Percentiles rank a stretch among this genome's conserved stretches.
Conservation (phyloP, 2,888 invertebrate genomes). For the Disparrhopalites patrizii region DNA sequence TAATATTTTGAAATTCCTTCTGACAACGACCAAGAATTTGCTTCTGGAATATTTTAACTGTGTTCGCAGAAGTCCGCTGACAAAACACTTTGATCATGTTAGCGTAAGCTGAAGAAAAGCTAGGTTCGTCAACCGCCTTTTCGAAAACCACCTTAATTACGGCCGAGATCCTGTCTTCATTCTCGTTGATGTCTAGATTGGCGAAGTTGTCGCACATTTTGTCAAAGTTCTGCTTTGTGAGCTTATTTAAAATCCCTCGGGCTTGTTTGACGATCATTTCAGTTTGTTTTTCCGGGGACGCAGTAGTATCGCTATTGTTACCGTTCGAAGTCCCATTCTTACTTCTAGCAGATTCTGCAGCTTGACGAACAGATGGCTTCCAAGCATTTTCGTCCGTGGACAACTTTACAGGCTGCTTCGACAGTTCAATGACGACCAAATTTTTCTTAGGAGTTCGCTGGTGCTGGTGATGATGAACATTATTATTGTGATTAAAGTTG, state of each 20-base stretch:
- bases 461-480: no score
- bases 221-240: constrained; percentile 90
- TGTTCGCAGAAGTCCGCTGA: constrained; percentile 36
- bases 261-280: constrained; percentile 43
- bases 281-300: no score
- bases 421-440: no score
- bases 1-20: constrained; percentile 74
- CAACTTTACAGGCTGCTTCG: no score
- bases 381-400: constrained; percentile 86
- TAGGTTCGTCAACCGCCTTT: constrained; percentile 92
- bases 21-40: constrained; percentile 80
- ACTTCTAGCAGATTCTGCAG: constrained; percentile 50
- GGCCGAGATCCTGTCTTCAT: constrained; percentile 58
- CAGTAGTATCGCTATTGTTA: no score
- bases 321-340: constrained; percentile 55
- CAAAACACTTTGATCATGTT: constrained; percentile 61
- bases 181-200: constrained; percentile 41
- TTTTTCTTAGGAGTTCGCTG: no score
- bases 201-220: constrained; percentile 58
- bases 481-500: no score
- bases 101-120: constrained; percentile 87
- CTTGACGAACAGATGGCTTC: constrained; percentile 66
- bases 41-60: constrained; percentile 63
- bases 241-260: constrained; percentile 83
- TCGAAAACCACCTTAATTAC: constrained; percentile 89